Conservation (phyloP, 2,113 vertebrate species). For the Genyomyrus donnyi region DNA sequence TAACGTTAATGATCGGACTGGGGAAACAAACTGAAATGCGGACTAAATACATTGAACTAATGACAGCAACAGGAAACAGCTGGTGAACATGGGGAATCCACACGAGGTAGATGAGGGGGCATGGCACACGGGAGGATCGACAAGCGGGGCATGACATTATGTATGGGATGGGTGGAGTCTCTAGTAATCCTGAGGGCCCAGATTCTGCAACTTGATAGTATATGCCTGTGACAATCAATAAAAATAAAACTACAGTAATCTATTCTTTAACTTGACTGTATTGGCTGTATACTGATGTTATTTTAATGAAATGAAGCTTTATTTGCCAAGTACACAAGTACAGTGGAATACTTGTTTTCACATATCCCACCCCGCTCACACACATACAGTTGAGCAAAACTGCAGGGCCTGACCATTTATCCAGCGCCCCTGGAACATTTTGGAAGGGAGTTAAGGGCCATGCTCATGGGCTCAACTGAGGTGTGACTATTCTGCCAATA, state of each 20-base stretch:
- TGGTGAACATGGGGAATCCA: no score
- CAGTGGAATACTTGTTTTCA: background rate
- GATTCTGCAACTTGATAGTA: background rate
- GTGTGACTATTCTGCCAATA: background rate
- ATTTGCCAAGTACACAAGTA: background rate
- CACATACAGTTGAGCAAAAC: background rate
- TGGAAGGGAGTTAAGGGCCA: background rate
- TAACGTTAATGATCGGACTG: no score
- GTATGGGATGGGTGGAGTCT: background rate
- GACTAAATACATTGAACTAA: no score
- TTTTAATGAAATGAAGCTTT: background rate
- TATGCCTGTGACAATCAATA: background rate
- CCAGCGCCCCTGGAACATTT: background rate
- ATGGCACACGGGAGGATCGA: no score
- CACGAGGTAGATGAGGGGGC: no score
- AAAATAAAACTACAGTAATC: background rate
- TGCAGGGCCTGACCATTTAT: background rate
- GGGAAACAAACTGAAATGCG: no score
- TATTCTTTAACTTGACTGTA: background rate
- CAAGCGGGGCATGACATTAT: background rate
- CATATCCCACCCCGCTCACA: background rate
- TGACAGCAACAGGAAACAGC: no score
- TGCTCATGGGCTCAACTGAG: background rate
- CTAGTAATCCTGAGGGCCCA: background rate
- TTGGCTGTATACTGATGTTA: background rate